Evolutionary conservation across 2,888 invertebrate genomes (phyloP).

Genomic region (Anoplius nigerrimus): DNA sequence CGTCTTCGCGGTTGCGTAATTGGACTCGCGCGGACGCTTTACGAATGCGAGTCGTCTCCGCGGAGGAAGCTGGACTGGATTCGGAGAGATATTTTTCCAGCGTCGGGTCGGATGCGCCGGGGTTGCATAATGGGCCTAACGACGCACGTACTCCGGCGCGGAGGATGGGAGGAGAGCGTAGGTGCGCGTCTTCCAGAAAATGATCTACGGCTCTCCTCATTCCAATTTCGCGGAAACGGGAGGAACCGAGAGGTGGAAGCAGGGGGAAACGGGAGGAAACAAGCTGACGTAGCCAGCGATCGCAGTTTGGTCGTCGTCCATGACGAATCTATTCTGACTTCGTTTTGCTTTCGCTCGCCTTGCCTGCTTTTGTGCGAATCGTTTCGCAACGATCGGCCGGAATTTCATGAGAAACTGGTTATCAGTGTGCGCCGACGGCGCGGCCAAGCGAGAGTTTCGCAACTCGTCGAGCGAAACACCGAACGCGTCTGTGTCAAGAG

Average conservation of each 20-base stretch:
- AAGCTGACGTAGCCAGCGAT: slow-evolving; percentile 20
- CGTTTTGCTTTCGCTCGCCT: slow-evolving; percentile 13
- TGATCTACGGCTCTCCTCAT: slow-evolving; percentile 14
- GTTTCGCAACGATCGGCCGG: slow-evolving; percentile 24
- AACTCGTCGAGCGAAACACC: no score
- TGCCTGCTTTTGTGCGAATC: slow-evolving; percentile 20
- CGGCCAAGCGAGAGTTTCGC: no score
- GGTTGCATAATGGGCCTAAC: slow-evolving; percentile 26
- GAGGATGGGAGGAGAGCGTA: slow-evolving; percentile 9
- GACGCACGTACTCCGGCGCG: slow-evolving; percentile 7
- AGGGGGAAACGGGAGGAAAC: slow-evolving; percentile 13
- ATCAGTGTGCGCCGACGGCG: no score
- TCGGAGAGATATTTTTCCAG: slow-evolving; percentile 13
- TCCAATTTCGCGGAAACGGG: slow-evolving; percentile 16
- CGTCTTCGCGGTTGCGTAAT: no score
- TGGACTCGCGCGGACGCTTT: background rate
- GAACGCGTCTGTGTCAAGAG: no score
- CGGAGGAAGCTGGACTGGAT: slow-evolving; percentile 15
- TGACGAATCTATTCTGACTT: slow-evolving; percentile 45
- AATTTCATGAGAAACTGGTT: no score
- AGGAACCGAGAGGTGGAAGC: slow-evolving; percentile 1
- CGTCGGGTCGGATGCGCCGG: background rate
- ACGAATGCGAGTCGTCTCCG: slow-evolving; percentile 15
- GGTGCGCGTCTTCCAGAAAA: slow-evolving; percentile 19
- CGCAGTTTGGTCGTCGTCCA: slow-evolving; percentile 14